Conservation (phyloP, 2,888 invertebrate genomes). For the Thereva unica region DNA sequence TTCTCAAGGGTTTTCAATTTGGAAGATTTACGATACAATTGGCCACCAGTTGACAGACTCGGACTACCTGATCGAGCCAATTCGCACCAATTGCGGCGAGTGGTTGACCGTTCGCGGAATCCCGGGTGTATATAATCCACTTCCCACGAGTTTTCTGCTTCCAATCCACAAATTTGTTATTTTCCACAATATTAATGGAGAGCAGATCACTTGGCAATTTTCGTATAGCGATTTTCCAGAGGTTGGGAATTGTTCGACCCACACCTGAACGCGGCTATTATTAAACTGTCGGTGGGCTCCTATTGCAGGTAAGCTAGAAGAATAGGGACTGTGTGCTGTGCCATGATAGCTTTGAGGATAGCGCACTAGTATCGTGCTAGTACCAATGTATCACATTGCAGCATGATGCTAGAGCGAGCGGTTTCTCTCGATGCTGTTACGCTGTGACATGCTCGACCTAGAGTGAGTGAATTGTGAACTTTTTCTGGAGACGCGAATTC, state of each 20-base stretch:
- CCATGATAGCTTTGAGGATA: too few relatives aligned
- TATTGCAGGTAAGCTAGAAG: constrained; percentile 9
- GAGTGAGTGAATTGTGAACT: too few relatives aligned
- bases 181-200: constrained; percentile 24
- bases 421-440: too few relatives aligned
- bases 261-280: constrained; percentile 21
- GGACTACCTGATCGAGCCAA: constrained; percentile 19
- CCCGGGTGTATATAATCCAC: constrained; percentile 9
- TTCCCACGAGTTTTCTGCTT: constrained; percentile 28
- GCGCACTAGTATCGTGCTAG: too few relatives aligned
- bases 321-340: too few relatives aligned
- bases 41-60: constrained; percentile 14
- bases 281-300: constrained; percentile 13
- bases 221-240: constrained; percentile 6
- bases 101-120: constrained; percentile 13
- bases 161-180: constrained; percentile 19
- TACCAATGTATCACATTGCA: too few relatives aligned
- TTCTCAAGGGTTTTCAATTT: constrained; percentile 15
- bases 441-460: too few relatives aligned
- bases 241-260: constrained; percentile 23
- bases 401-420: too few relatives aligned
- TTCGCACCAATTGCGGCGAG: constrained; percentile 12
- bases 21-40: constrained; percentile 17
- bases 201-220: constrained; percentile 2
- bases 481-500: too few relatives aligned